These are phyloP conservation scores for Oeneis ivallda DNA, from an alignment of 2,888 invertebrate genomes.

Conservation along the genomic window DNA sequence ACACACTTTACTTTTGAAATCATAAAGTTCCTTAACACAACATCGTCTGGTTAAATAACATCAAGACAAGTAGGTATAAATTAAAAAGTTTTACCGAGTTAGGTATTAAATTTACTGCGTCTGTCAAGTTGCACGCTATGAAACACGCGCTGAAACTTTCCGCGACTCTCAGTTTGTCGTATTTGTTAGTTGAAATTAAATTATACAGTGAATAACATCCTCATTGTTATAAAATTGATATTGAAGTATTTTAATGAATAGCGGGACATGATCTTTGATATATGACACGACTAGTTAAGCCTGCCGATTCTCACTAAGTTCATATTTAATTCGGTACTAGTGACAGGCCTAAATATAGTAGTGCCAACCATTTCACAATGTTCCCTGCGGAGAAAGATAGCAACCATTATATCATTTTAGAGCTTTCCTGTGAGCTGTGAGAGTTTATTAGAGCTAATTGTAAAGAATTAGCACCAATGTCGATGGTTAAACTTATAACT, in stretches of 20 bases:
- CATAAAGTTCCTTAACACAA: neutral
- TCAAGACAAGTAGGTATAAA: constrained; percentile 14
- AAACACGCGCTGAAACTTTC: constrained; percentile 22
- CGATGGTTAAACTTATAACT: too few species aligned
- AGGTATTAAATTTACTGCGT: constrained; percentile 29
- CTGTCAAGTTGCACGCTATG: constrained; percentile 25
- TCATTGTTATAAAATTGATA: constrained; percentile 6
- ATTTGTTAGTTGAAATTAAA: constrained; percentile 28
- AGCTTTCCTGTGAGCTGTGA: too few species aligned
- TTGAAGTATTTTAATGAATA: neutral
- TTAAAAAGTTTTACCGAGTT: constrained; percentile 13
- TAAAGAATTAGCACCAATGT: too few species aligned
- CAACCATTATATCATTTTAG: too few species aligned
- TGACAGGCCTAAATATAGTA: too few species aligned
- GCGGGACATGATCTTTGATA: neutral
- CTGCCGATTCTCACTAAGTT: too few species aligned
- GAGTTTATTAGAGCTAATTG: too few species aligned
- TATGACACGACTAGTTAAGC: too few species aligned
- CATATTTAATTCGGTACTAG: too few species aligned
- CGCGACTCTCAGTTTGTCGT: constrained; percentile 30
- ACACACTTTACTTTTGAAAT: neutral
- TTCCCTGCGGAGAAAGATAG: too few species aligned
- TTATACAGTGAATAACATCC: constrained; percentile 24
- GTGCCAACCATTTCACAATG: too few species aligned
- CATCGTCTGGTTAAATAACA: constrained; percentile 10